Base-by-base conservation (phyloP, 2,113 vertebrate species). In the Paramisgurnus dabryanus region DNA sequence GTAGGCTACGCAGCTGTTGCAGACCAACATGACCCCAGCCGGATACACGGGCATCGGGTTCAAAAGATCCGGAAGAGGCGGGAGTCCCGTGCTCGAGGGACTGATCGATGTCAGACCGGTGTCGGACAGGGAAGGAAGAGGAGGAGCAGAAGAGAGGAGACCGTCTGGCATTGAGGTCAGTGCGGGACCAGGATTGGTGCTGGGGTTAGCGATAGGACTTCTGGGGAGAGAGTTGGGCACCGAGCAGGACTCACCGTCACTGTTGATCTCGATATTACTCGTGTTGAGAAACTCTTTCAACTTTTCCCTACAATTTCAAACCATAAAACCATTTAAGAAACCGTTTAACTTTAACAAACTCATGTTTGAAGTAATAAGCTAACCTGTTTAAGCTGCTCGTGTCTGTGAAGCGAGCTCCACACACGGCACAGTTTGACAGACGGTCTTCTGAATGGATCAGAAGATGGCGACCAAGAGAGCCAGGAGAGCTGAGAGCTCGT, bases 401-500 rank as follows among this genome's bases (percentile, higher is more conserved):
- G 93, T 95, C 96, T 80, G 96, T 97, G 89, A 99, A 98, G 86
- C 91, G 95, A 22, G 96, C 91, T 67, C 98, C 98, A 67, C 97
- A 99, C 78, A 99, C 96, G 1, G 97, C 97, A 78, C 98, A 98
- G 93, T 98, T 98, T 85, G 97, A 98, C 79, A 96, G 93, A 86
- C 98, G 96, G 92, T 98, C 96, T 87, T 98, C 96, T 0, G 97
- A 98, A 90, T 98, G 97, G 90, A 98, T 98, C 83, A 98, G 94
- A 76, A 98, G 95, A 89, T 98, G 98, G 50, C 97, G 95, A 49
- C 97, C 97, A 27, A 99, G 89, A 12, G 98, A 99, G 78, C 96
- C 97, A 0, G 96, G 97, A 47, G 97, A 98, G 90, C 96, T 97
- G 87, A 98, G 95, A 80, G 96, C 95, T 83, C 97, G 95, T 88